phyloP scores from a whole-genome alignment of 2,888 invertebrate genomes.

The Anodontia alba region DNA sequence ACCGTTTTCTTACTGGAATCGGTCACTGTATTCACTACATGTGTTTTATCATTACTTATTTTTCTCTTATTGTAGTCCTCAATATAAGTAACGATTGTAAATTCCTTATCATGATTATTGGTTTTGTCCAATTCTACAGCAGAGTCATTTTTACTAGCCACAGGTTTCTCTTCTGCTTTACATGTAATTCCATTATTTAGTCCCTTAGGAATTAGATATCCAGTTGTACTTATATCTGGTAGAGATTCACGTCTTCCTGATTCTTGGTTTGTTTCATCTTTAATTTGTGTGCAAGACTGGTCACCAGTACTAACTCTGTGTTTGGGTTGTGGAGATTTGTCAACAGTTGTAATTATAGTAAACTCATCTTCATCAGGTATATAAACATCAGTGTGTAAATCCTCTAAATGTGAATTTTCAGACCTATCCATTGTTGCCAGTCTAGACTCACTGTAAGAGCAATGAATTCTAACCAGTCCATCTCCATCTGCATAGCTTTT shows the following conservation, averaged over 20 bases:
- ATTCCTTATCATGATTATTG: neutral
- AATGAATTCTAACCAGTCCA: neutral
- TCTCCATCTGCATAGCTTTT: conserved; percentile 11
- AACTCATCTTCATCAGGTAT: conserved; percentile 20
- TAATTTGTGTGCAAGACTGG: neutral
- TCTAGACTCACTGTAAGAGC: neutral
- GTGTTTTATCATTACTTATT: neutral
- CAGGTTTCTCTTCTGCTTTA: neutral
- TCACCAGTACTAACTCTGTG: neutral
- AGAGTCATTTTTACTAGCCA: neutral
- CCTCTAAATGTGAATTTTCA: neutral
- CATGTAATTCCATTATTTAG: neutral
- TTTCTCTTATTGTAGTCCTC: neutral
- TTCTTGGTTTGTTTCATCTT: neutral
- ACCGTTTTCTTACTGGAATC: neutral
- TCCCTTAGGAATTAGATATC: neutral
- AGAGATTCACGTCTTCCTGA: neutral
- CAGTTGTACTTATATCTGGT: neutral
- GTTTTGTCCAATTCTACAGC: neutral
- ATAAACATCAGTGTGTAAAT: neutral
- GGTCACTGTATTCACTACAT: neutral
- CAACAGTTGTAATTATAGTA: conserved; percentile 44
- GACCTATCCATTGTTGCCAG: neutral
- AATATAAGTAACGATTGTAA: neutral
- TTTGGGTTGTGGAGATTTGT: conserved; percentile 4